Conservation (phyloP, 30 jellyfish, hydroid and myxozoan species). For the Hydractinia symbiolongicarpus region DNA sequence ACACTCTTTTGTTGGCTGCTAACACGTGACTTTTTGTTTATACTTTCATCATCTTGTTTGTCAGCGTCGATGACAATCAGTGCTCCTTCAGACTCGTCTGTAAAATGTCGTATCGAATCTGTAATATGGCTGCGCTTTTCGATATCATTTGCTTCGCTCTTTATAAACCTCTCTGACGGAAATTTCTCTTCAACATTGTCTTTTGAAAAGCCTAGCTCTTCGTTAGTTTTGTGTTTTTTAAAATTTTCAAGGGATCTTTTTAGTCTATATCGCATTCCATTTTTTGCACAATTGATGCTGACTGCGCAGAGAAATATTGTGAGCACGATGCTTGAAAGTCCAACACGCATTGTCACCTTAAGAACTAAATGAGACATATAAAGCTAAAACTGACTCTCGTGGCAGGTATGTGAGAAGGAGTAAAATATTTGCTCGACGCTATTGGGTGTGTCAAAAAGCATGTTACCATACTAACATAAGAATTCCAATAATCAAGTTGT, state of each 20-base stretch:
- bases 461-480: too few relatives aligned
- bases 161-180: not conserved
- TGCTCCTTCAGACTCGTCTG: slow-evolving; percentile 18
- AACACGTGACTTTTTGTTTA: slow-evolving; percentile 14
- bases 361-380: not conserved
- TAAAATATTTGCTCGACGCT: too few relatives aligned
- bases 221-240: not conserved
- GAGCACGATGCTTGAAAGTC: not conserved
- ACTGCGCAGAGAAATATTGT: too few relatives aligned
- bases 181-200: slow-evolving; percentile 4
- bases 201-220: not conserved
- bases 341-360: not conserved
- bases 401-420: too few relatives aligned
- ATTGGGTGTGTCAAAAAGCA: too few relatives aligned
- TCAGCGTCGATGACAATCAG: slow-evolving; percentile 28
- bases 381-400: too few relatives aligned
- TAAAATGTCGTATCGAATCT: not conserved
- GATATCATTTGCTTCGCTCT: not conserved
- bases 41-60: not conserved
- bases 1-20: not conserved
- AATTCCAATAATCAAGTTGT: too few relatives aligned
- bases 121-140: slow-evolving; percentile 11
- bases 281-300: too few relatives aligned
- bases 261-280: too few relatives aligned
- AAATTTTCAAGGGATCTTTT: too few relatives aligned